phyloP scores from a whole-genome alignment of 1,140 invertebrate genomes.

The Vanessa tameamea region DNA sequence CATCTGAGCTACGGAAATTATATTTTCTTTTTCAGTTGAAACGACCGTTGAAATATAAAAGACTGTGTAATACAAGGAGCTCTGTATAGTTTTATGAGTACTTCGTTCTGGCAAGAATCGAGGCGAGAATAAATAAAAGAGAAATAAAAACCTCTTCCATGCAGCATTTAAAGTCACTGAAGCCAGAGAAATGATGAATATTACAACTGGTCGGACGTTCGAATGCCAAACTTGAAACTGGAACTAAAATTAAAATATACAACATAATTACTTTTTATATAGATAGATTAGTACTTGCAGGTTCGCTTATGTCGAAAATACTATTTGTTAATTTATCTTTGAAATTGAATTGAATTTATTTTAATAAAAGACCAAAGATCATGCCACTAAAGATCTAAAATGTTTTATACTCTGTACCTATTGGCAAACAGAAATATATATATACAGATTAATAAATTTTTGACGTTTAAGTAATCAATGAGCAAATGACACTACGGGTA shows the following conservation, averaged over 20 bases:
- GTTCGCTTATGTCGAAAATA: too few relatives aligned
- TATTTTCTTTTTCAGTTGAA: constrained; percentile 49
- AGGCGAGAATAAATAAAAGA: constrained; percentile 69
- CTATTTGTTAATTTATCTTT: too few relatives aligned
- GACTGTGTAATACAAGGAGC: constrained; percentile 66
- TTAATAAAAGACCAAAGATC: too few relatives aligned
- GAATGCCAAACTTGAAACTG: constrained; percentile 49
- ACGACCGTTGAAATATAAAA: constrained; percentile 64
- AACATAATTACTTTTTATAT: too few relatives aligned
- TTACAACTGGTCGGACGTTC: constrained; percentile 62
- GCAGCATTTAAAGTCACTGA: constrained; percentile 69
- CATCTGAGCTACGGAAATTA: constrained; percentile 14
- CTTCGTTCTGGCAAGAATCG: constrained; percentile 70
- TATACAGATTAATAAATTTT: too few relatives aligned
- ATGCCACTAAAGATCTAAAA: too few relatives aligned
- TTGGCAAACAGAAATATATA: too few relatives aligned
- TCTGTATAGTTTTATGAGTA: constrained; percentile 71
- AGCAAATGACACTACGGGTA: too few relatives aligned
- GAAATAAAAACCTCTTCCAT: constrained; percentile 66
- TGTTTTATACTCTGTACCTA: too few relatives aligned
- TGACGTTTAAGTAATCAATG: too few relatives aligned
- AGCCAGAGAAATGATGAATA: constrained; percentile 72
- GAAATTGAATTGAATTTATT: too few relatives aligned
- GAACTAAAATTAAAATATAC: not conserved
- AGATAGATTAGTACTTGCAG: too few relatives aligned